Evolutionary conservation across 2,888 invertebrate species (phyloP), one percentile per base, ranked within the genome.

Genomic region (Polydesmus complanatus): DNA sequence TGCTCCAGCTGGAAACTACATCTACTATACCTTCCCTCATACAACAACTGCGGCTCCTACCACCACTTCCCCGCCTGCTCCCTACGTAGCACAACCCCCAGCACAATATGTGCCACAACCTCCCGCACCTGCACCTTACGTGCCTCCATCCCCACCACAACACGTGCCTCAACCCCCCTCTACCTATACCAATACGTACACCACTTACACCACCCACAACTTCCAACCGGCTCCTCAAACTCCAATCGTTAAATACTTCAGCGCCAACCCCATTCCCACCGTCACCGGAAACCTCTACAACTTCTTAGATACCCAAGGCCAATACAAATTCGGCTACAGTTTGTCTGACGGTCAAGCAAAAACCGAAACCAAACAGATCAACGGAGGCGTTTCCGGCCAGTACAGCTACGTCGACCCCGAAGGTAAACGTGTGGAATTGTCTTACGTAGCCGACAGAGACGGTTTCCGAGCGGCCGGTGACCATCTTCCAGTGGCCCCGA

Each of bases 301-400:
- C 68, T 84, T 85, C 0, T 85, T 85, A 70, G 77, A 77, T 66
- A 75, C 75, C 21, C 27, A 54, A 19, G 86, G 86, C 1, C 81
- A 82, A 19, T 85, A 83, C 68, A 78, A 80, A 0, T 86, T 85
- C 67, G 86, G 86, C 0, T 86, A 86, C 71, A 77, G 80, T 62
- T 81, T 83, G 2, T 85, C 85, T 54, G 82, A 86, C 69, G 61
- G 61, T 18, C 85, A 86, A 59, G 79, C 85, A 2, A 83, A 86
- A 71, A 80, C 83, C 51, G 86, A 87, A 73, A 80, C 81, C 70
- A 81, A 84, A 58, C 78, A 80, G 62, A 76, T 79, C 1, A 78
- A 80, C 54, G 86, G 86, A 21, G 79, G 82, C 60, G 81, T 86
- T 21, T 75, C 78, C 27, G 86, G 87, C 18, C 79, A 83, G 8